Conservation (phyloP, 1,140 invertebrate species). For the Tribolium castaneum region DNA sequence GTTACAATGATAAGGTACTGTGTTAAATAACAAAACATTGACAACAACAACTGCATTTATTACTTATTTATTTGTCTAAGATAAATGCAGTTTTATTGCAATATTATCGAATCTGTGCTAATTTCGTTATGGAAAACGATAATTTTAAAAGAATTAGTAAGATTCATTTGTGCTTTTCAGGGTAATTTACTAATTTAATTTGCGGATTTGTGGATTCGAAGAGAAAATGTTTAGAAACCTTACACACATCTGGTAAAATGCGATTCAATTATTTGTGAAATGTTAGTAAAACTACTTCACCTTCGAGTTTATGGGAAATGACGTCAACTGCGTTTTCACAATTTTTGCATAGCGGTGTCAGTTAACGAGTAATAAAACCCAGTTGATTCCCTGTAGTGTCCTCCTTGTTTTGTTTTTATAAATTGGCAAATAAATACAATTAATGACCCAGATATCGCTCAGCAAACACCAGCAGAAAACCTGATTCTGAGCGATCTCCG, state of each 20-base stretch:
- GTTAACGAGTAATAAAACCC: background rate
- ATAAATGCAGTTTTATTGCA: no score
- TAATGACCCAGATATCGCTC: background rate
- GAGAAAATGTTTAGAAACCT: background rate
- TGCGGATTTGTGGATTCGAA: no score
- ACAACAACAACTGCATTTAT: no score
- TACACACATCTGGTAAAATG: background rate
- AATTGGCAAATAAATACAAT: background rate
- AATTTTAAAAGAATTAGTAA: no score
- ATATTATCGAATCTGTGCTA: no score
- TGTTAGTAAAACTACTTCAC: background rate
- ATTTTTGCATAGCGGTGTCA: background rate
- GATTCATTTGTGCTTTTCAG: no score
- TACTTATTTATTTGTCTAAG: no score
- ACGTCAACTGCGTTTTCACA: background rate
- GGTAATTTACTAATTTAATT: no score
- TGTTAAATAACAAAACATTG: no score
- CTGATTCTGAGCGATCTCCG: constrained; percentile 4
- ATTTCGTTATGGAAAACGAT: no score
- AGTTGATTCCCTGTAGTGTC: background rate
- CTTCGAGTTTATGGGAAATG: background rate
- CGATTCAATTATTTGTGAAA: background rate
- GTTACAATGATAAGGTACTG: no score
- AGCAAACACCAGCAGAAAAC: background rate
- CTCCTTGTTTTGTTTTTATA: background rate